Conservation (phyloP, 1,140 invertebrate genomes). For the Drosophila kanapiae region DNA sequence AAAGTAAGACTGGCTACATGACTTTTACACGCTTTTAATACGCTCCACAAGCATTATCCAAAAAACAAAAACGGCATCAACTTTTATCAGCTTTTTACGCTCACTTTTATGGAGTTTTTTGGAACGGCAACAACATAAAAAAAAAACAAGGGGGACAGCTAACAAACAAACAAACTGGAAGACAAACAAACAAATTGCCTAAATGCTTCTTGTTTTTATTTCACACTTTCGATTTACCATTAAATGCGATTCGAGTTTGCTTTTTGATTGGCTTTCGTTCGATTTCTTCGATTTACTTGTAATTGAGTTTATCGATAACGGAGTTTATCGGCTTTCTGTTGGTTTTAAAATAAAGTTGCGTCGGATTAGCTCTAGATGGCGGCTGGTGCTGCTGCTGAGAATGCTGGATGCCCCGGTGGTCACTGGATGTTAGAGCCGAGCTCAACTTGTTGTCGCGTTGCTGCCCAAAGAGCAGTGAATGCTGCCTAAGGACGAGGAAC, state of each 20-base stretch:
- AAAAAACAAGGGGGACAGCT: conserved; percentile 14
- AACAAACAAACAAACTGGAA: conserved; percentile 7
- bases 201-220: conserved; percentile 2
- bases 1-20: not conserved
- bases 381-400: not conserved
- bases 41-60: conserved; percentile 12
- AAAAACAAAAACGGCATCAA: conserved; percentile 13
- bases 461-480: conserved; percentile 59
- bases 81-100: conserved; percentile 6
- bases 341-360: not conserved
- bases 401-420: conserved; percentile 8
- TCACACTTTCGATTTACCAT: conserved; percentile 30
- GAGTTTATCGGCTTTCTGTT: conserved; percentile 5
- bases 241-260: not conserved
- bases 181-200: conserved; percentile 13
- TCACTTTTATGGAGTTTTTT: conserved; percentile 22
- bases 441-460: conserved; percentile 80
- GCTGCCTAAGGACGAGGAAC: conserved; percentile 27
- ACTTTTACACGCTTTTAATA: conserved; percentile 23
- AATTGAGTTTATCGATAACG: conserved; percentile 6
- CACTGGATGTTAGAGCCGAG: conserved; percentile 29
- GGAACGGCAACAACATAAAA: not conserved
- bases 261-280: not conserved
- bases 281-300: conserved; percentile 10
- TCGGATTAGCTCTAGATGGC: conserved; percentile 24